Percentiles rank a stretch among this genome's conserved stretches.
These are phyloP conservation scores for Abrostola tripartita DNA, from an alignment of 2,888 invertebrate species.

Conservation along the genomic window DNA sequence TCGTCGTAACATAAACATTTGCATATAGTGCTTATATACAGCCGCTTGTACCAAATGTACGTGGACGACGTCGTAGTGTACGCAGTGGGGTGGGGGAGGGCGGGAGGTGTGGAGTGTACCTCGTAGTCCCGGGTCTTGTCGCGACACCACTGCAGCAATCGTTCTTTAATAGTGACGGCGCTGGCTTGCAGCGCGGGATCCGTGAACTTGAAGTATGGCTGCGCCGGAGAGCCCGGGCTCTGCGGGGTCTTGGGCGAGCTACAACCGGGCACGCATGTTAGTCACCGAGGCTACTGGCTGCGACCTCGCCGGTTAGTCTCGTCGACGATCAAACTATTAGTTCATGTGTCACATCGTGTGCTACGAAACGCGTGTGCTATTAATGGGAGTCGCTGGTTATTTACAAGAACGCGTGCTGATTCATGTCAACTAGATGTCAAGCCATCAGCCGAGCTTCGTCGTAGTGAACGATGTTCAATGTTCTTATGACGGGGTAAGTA, in stretches of 20 bases:
- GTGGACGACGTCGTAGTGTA: conserved; percentile 35
- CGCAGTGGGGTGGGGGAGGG: conserved; percentile 60
- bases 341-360: conserved; percentile 64
- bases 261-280: conserved; percentile 85
- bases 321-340: conserved; percentile 60
- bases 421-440: conserved; percentile 57
- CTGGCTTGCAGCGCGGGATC: conserved; percentile 96
- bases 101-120: conserved; percentile 89
- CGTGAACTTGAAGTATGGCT: conserved; percentile 96
- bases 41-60: conserved; percentile 17
- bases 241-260: conserved; percentile 93
- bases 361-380: conserved; percentile 66
- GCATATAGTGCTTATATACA: conserved; percentile 22
- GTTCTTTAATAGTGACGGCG: conserved; percentile 98
- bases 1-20: background rate
- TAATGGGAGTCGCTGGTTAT: conserved; percentile 68
- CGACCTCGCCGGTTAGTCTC: conserved; percentile 57
- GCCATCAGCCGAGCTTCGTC: conserved; percentile 51
- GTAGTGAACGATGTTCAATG: conserved; percentile 46
- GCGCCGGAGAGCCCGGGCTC: conserved; percentile 90
- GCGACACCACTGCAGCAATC: conserved; percentile 98
- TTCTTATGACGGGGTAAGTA: conserved; percentile 38
- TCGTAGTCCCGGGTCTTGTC: conserved; percentile 99
- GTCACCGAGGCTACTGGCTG: conserved; percentile 60
- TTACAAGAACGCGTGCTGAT: conserved; percentile 65